Conservation (phyloP, 2,797 vertebrate genomes). For the Hyperoplus immaculatus region DNA sequence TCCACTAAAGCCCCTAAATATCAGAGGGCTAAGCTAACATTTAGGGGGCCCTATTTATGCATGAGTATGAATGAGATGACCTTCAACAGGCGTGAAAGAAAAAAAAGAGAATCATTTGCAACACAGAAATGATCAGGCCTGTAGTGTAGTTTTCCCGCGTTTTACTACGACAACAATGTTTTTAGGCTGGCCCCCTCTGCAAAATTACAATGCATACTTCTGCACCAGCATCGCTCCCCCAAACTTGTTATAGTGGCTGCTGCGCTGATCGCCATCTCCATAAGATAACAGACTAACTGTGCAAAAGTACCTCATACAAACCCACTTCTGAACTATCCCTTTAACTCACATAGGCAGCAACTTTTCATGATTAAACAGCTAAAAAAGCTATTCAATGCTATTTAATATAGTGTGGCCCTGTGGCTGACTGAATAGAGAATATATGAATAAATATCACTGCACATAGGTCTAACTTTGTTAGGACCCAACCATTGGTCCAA, state of each 20-base stretch:
- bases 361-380: conserved; percentile 8
- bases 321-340: too few species aligned
- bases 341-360: background rate
- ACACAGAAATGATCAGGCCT: conserved; percentile 11
- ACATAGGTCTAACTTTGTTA: background rate
- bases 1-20: conserved; percentile 55
- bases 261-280: too few species aligned
- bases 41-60: conserved; percentile 52
- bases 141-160: background rate
- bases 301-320: too few species aligned
- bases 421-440: conserved; percentile 9
- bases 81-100: conserved; percentile 44
- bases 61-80: conserved; percentile 62
- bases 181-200: too few species aligned
- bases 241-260: too few species aligned
- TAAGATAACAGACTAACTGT: too few species aligned
- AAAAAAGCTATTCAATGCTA: background rate
- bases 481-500: background rate
- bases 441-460: conserved; percentile 2
- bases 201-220: too few species aligned
- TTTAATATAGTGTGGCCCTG: background rate
- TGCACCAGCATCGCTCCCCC: too few species aligned
- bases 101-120: conserved; percentile 49
- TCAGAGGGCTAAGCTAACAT: conserved; percentile 53
- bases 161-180: too few species aligned